Percentiles rank a stretch among this genome's conserved stretches.
These are phyloP conservation scores for Hypomesus transpacificus DNA, from an alignment of 2,113 vertebrate genomes.

Conservation along the genomic window DNA sequence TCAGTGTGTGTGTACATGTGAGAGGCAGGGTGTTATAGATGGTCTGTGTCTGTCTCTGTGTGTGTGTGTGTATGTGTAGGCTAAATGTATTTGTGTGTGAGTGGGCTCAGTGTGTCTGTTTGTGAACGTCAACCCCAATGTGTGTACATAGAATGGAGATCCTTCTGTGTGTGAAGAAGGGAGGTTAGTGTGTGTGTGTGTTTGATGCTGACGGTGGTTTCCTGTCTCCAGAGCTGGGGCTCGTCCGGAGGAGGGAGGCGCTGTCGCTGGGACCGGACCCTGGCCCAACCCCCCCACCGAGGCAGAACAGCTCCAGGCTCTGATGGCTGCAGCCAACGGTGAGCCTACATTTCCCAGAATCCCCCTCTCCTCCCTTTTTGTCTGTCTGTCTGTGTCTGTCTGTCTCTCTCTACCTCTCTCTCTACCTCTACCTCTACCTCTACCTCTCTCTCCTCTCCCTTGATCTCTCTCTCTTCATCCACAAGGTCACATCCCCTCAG, in stretches of 20 bases:
- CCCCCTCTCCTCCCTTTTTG: neutral
- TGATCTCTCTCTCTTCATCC: neutral
- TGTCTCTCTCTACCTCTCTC: neutral
- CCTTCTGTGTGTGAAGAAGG: neutral
- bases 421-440: neutral
- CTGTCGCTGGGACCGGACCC: constrained; percentile 86
- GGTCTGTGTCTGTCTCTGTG: too few relatives aligned
- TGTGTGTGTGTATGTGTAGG: neutral
- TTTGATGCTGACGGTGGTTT: constrained; percentile 31
- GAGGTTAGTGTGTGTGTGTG: neutral
- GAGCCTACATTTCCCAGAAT: constrained; percentile 41
- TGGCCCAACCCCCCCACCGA: constrained; percentile 98
- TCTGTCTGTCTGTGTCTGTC: neutral
- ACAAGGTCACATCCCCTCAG: neutral
- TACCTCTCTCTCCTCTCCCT: constrained; percentile 4
- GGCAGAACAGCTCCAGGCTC: constrained; percentile 94
- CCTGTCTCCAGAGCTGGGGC: constrained; percentile 15
- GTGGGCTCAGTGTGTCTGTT: neutral
- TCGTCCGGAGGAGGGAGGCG: constrained; percentile 48
- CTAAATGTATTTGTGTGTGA: neutral
- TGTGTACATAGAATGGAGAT: neutral
- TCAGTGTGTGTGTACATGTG: neutral
- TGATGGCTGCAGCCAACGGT: constrained; percentile 98
- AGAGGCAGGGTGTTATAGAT: neutral
- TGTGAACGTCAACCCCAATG: neutral